Conservation (phyloP, 2,888 invertebrate genomes). For the Eurois occulta region DNA sequence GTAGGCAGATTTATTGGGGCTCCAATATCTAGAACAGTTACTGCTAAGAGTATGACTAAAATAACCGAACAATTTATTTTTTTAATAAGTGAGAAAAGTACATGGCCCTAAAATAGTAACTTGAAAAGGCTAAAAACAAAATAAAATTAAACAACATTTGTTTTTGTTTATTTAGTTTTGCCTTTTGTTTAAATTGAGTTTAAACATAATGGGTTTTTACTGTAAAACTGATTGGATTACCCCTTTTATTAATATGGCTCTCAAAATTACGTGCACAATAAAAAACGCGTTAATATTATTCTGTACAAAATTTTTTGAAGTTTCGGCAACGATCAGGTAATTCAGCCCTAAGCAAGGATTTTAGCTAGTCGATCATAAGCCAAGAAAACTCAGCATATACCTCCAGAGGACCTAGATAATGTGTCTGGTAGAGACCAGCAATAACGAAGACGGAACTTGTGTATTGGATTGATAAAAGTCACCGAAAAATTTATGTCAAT, state of each 20-base stretch:
- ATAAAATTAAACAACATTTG: conserved; percentile 2
- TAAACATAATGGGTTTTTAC: not conserved
- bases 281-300: not conserved
- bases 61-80: not conserved
- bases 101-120: not conserved
- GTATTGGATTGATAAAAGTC: not conserved
- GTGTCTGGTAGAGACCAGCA: not conserved
- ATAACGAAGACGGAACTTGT: not conserved
- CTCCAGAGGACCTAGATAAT: not conserved
- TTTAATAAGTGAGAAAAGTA: not conserved
- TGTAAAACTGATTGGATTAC: conserved; percentile 25
- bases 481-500: not conserved
- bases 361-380: not conserved
- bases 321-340: not conserved
- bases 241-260: conserved; percentile 1
- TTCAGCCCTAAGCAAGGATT: not conserved
- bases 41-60: not conserved
- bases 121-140: conserved; percentile 9
- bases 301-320: not conserved
- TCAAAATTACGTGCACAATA: not conserved
- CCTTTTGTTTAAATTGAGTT: conserved; percentile 16
- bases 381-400: not conserved
- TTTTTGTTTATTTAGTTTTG: conserved; percentile 10
- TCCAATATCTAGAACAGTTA: not conserved
- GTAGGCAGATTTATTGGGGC: not conserved